A percentile compares a stretch with the other conserved stretches of the same genome.
Conservation (phyloP, 2,113 vertebrate genomes). For the Pelecanus crispus region DNA sequence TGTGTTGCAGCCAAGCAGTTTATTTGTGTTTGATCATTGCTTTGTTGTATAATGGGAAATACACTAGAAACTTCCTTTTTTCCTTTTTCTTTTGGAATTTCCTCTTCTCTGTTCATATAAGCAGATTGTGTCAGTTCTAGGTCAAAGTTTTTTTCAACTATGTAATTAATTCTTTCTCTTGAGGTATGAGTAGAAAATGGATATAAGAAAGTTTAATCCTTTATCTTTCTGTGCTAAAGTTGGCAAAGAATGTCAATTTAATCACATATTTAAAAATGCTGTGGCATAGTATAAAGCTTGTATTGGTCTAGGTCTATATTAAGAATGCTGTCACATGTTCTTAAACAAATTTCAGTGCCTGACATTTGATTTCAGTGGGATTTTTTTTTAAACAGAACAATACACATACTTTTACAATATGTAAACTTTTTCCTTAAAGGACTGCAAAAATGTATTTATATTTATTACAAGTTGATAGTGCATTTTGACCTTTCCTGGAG, state of each 20-base stretch:
- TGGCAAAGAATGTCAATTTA: neutral
- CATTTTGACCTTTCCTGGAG: neutral
- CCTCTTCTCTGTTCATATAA: neutral
- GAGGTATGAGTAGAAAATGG: neutral
- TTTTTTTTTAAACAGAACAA: neutral
- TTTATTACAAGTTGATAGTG: neutral
- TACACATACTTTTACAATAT: neutral
- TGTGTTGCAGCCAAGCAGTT: neutral
- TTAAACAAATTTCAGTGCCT: neutral
- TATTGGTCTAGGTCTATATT: neutral
- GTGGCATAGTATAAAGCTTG: accelerated
- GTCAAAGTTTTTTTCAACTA: neutral
- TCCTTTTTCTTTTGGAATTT: neutral
- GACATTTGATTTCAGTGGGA: neutral
- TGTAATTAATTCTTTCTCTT: neutral
- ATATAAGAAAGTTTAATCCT: neutral
- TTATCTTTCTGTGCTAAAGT: neutral
- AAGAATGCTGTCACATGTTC: neutral
- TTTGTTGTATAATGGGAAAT: neutral
- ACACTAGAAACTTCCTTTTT: neutral
- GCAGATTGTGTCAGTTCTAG: neutral
- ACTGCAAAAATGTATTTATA: neutral
- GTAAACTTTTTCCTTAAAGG: neutral
- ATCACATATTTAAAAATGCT: neutral
- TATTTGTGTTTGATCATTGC: neutral